Percentiles rank a stretch among this genome's conserved stretches.
Evolutionary conservation across 1,140 invertebrate genomes (phyloP).

Genomic region (Meloidogyne hapla): DNA sequence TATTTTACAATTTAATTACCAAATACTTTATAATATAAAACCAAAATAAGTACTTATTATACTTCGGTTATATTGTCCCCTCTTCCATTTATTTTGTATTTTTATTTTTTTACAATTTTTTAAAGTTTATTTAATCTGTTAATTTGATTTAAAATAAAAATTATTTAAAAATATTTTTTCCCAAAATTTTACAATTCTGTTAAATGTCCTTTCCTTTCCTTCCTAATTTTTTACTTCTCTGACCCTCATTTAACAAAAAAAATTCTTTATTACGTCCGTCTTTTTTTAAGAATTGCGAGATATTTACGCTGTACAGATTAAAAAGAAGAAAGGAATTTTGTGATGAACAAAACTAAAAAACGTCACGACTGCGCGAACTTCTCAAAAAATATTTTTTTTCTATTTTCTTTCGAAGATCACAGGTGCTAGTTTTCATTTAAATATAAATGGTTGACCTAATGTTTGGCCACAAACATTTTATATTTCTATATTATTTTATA

Average conservation of each 20-base stretch:
- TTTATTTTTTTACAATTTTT: no score
- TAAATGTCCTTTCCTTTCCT: background rate
- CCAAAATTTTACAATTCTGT: no score
- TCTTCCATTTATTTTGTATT: no score
- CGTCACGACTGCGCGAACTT: background rate
- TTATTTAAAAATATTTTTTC: no score
- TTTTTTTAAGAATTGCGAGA: background rate
- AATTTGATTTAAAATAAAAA: no score
- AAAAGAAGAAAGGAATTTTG: background rate
- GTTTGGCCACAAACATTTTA: background rate
- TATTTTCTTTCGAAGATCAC: background rate
- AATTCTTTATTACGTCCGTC: conserved; percentile 2
- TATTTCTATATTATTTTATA: no score
- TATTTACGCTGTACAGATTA: background rate
- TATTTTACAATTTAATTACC: no score
- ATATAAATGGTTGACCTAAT: background rate
- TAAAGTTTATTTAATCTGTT: no score
- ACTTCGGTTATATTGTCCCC: no score
- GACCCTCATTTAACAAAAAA: background rate
- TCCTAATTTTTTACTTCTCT: background rate
- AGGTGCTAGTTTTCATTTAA: background rate
- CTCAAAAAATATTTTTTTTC: background rate
- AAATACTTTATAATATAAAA: no score
- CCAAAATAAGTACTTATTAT: no score
- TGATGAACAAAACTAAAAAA: background rate